phyloP scores from a whole-genome alignment of 2,797 vertebrate genomes.

The Octomys mimax region DNA sequence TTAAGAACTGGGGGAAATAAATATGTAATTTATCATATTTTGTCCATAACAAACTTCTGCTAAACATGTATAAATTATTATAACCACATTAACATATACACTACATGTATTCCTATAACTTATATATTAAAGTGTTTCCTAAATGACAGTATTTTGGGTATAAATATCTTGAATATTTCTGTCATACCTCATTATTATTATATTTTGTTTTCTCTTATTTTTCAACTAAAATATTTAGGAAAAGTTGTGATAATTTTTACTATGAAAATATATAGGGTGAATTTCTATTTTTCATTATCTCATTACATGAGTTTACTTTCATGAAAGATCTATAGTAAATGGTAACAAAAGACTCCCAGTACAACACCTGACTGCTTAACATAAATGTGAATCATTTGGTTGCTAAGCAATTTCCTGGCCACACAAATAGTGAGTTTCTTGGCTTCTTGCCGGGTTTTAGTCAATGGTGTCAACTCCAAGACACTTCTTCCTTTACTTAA shows the following conservation, averaged over 20 bases:
- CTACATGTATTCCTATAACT: not conserved
- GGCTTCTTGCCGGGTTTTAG: not conserved
- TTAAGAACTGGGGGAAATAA: not conserved
- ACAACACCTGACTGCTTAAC: not conserved
- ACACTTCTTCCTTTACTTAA: not conserved
- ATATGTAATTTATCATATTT: not conserved
- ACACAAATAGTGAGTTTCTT: not conserved
- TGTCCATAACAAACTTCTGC: not conserved
- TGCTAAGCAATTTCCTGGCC: conserved; percentile 39
- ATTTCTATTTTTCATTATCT: not conserved
- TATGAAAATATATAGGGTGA: not conserved
- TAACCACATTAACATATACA: not conserved
- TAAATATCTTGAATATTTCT: not conserved
- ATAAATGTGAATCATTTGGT: not conserved
- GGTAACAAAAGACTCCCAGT: not conserved
- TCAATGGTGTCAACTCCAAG: not conserved
- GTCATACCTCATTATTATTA: not conserved
- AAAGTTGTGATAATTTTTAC: not conserved
- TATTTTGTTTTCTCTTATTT: too few species aligned
- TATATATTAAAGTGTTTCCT: not conserved
- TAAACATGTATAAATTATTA: not conserved
- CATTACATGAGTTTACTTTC: not conserved
- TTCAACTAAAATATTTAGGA: not conserved
- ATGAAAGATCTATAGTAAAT: conserved; percentile 62
- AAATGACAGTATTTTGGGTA: not conserved